Percentiles rank a stretch among this genome's conserved stretches.
Conservation (phyloP, 1,140 invertebrate genomes). For the Drosophila lacteicornis region DNA sequence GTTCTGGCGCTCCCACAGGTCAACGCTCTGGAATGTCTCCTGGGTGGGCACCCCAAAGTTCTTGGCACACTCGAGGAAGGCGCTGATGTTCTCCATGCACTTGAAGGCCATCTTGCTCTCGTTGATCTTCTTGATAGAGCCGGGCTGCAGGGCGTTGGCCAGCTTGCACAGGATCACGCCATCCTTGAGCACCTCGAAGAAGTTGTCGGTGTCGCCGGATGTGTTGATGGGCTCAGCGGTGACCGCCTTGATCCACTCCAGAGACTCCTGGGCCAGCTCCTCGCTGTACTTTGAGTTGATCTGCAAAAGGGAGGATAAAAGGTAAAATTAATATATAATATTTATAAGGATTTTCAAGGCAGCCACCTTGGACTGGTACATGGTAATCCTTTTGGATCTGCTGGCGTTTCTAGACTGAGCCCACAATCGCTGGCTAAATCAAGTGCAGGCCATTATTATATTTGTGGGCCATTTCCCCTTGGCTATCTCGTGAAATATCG, state of each 20-base stretch:
- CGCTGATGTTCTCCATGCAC: constrained; percentile 99
- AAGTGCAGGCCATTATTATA: constrained; percentile 25
- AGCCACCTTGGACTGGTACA: constrained; percentile 70
- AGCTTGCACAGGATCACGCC: constrained; percentile 94
- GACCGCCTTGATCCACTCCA: constrained; percentile 95
- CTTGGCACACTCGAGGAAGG: constrained; percentile 94
- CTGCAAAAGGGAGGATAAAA: constrained; percentile 85
- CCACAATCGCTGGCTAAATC: constrained; percentile 38
- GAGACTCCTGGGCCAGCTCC: constrained; percentile 93
- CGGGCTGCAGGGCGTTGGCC: constrained; percentile 91
- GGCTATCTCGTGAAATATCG: constrained; percentile 57
- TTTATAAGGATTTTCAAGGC: not conserved
- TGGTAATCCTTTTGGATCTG: constrained; percentile 13
- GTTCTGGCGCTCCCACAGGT: constrained; percentile 98
- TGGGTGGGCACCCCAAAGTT: constrained; percentile 96
- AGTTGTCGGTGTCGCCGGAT: constrained; percentile 95
- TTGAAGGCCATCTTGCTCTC: constrained; percentile 96
- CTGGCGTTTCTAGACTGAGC: constrained; percentile 38
- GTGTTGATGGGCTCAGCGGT: constrained; percentile 92
- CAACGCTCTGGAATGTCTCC: constrained; percentile 98
- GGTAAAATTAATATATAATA: not conserved
- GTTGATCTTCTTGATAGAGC: constrained; percentile 94
- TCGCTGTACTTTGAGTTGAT: constrained; percentile 98
- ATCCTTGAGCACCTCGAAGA: constrained; percentile 94
- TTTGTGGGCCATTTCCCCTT: constrained; percentile 35